Base-by-base conservation (phyloP, 2,797 vertebrate genomes). In the Smutsia gigantea region DNA sequence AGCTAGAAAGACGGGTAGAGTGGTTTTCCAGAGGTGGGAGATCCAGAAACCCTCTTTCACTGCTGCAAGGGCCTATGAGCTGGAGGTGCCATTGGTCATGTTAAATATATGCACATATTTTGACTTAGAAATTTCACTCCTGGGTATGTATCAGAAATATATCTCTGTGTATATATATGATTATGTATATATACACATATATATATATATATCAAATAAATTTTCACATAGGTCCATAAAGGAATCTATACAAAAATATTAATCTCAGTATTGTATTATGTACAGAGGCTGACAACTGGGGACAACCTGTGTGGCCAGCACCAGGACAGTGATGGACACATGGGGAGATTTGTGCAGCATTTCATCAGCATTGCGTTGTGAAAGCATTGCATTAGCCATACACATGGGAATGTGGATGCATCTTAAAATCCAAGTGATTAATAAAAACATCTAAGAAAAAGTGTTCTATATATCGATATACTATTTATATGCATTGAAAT, bases 381-480 rank as follows among this genome's bases (percentile, higher is more conserved):
- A 87, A 75, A n/a, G 49, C 74, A 77, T 21, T 75, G n/a, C 39
- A 66, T 49, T 51, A 25, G n/a, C 2, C 46, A 4, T 57, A 64
- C n/a, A 55, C 5, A 7, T 23, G 57, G 2, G 6, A 64, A 49
- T 37, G 10, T 12, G 29, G 13, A 46, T 57, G 53, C 63, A 39
- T 18, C 12, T 83, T 79, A 82, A 89, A 85, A 51, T 77, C 12
- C 66, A 89, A 89, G 1, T 63, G 7, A 85, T 66, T 59, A 78
- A 88, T 85, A 61, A 82, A 72, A 91, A 53, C 1, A 89, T 34
- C 10, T 19, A n/a, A 53, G 37, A 85, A 42, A 55, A 66, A 11
- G 34, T 78, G 1, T 57, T 0, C 34, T 39, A 8, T 9, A 23
- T 15, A 87, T 39, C 2, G 61, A 79, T 51, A 63, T 53, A 0